phyloP scores from a whole-genome alignment of 2,888 invertebrate genomes.

The Spicauda simplicius region DNA sequence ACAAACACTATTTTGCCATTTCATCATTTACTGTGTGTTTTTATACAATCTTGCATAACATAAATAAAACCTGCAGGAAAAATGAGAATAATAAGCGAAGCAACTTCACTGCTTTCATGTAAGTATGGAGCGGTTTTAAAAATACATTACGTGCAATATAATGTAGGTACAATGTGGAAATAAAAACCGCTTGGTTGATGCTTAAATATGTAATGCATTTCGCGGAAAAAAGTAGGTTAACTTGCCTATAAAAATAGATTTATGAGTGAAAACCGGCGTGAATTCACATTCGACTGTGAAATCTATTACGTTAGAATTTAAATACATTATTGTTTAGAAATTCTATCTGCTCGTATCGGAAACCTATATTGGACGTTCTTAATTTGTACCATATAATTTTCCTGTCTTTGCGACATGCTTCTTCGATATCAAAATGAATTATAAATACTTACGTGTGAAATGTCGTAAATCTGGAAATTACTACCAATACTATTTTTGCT shows the following conservation, averaged over 20 bases:
- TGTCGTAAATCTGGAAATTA: no score
- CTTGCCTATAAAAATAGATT: slow-evolving; percentile 18
- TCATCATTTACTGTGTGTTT: background rate
- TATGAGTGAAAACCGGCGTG: slow-evolving; percentile 4
- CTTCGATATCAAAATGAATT: no score
- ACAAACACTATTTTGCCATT: background rate
- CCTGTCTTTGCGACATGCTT: no score
- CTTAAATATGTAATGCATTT: slow-evolving; percentile 18
- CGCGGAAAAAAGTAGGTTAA: slow-evolving; percentile 19
- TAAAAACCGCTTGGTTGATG: background rate
- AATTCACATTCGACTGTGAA: slow-evolving; percentile 8
- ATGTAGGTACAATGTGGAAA: background rate
- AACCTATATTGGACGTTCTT: background rate
- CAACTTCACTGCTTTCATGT: background rate
- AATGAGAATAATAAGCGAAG: background rate
- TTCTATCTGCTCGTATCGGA: background rate
- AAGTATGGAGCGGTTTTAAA: background rate
- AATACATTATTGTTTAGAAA: background rate
- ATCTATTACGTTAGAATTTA: slow-evolving; percentile 5
- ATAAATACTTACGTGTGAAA: no score
- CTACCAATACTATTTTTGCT: no score
- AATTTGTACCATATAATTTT: no score
- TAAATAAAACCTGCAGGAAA: no score
- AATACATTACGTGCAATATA: background rate
- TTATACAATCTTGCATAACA: background rate